Base-by-base conservation (phyloP, 1,140 invertebrate genomes). In the Colletes gigas region DNA sequence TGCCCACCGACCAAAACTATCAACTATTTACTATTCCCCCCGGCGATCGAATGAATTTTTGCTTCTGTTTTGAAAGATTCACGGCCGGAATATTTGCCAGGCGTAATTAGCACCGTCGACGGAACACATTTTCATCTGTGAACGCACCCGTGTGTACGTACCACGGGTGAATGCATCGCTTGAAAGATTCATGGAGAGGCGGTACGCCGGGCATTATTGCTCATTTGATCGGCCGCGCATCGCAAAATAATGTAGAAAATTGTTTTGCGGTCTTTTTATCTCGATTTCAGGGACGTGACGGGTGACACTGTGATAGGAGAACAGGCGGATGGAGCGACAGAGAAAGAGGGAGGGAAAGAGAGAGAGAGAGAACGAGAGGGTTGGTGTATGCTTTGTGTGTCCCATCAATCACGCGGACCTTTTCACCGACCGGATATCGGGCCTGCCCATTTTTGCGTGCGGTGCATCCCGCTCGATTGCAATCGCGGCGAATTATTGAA, bases 401-500 rank as follows among this genome's bases (percentile, higher is more conserved):
- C 90, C 92, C 91, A 93, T 93, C 92, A 93, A 93, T 93, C 92
- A 93, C 90, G 84, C 87, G 87, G 73, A 83, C 85, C 84, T 92
- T 91, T 92, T 89, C 89, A 90, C 83, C 88, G 85, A 86, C 83
- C 88, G 89, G 88, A 90, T 91, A 91, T 92, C 86, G 89, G 86
- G 85, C 88, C 88, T 88, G 83, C 85, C 88, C 88, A 84, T 92
- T 93, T 92, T 92, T 92, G 88, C 88, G 88, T 92, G 91, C 87
- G 87, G 88, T 90, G 88, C 88, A 88, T 89, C 83, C 86, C 85
- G 82, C 89, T 90, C 88, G 89, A 91, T 90, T 92, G 89, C 91
- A 92, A 92, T 92, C 90, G 89, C 86, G 87, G 87, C 89, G 88
- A 92, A 92, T 92, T 93, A 93, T 93, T 92, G 91, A 92, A 93